Evolutionary conservation across 2,888 invertebrate species (phyloP).

Genomic region (Euplagia quadripunctaria): DNA sequence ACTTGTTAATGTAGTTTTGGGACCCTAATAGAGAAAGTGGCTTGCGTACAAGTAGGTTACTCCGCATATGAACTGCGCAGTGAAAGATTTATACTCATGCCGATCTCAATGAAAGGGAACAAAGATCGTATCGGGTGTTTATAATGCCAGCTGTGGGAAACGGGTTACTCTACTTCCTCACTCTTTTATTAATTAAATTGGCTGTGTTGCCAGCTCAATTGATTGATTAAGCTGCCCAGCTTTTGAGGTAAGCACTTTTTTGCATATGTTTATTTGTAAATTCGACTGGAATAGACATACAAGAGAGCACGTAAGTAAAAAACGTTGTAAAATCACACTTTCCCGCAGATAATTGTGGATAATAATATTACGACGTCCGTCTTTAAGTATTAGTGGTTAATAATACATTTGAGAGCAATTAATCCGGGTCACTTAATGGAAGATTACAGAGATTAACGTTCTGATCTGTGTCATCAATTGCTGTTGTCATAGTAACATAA

Average conservation of each 20-base stretch:
- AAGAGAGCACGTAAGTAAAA: not conserved
- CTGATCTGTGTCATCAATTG: too few species aligned
- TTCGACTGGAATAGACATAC: not conserved
- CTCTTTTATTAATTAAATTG: not conserved
- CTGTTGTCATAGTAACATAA: too few species aligned
- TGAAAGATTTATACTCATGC: conserved; percentile 24
- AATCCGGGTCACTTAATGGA: too few species aligned
- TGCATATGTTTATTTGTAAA: not conserved
- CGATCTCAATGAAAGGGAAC: conserved; percentile 45
- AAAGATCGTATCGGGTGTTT: conserved; percentile 46
- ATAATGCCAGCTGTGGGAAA: conserved; percentile 47
- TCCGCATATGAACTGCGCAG: conserved; percentile 16
- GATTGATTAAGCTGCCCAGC: not conserved
- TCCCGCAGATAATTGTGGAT: not conserved
- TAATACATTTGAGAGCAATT: too few species aligned
- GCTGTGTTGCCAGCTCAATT: not conserved
- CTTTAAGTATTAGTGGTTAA: not conserved
- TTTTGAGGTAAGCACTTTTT: not conserved
- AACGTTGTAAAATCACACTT: not conserved
- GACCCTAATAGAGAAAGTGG: conserved; percentile 18
- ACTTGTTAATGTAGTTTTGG: not conserved
- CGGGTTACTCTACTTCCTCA: conserved; percentile 32
- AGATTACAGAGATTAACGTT: too few species aligned
- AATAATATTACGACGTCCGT: not conserved
- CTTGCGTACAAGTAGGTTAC: conserved; percentile 42